Percentiles rank a stretch among this genome's conserved stretches.
Conservation (phyloP, 2,797 vertebrate genomes). For the Micrastur ruficollis region DNA sequence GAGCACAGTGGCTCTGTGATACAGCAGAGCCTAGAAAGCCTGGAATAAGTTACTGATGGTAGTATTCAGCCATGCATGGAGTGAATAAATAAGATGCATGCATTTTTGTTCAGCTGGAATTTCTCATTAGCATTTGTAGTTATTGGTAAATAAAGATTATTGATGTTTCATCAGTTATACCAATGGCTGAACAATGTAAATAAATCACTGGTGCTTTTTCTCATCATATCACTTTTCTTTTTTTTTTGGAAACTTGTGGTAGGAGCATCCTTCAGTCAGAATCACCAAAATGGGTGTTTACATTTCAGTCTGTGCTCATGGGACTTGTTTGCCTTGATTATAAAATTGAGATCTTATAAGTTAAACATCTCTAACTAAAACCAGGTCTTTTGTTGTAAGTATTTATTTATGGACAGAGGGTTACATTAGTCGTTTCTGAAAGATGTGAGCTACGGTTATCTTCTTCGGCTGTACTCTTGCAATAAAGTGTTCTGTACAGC, state of each 20-base stretch:
- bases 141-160: neutral
- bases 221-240: fast-evolving
- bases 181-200: neutral
- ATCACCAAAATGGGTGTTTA: neutral
- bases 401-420: neutral
- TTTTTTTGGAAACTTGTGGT: neutral
- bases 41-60: neutral
- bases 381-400: neutral
- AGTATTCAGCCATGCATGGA: neutral
- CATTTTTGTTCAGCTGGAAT: neutral
- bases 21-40: neutral
- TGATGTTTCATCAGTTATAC: neutral
- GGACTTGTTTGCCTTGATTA: neutral
- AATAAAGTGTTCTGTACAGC: neutral
- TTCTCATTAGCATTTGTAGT: neutral
- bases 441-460: neutral
- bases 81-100: neutral
- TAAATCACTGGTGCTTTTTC: neutral
- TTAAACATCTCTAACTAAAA: neutral
- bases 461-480: neutral
- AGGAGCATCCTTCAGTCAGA: neutral
- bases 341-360: neutral
- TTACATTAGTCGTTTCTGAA: neutral
- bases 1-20: neutral
- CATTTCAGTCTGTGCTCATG: neutral